Conservation (phyloP, 2,797 vertebrate species). For the Clarias laeviceps region DNA sequence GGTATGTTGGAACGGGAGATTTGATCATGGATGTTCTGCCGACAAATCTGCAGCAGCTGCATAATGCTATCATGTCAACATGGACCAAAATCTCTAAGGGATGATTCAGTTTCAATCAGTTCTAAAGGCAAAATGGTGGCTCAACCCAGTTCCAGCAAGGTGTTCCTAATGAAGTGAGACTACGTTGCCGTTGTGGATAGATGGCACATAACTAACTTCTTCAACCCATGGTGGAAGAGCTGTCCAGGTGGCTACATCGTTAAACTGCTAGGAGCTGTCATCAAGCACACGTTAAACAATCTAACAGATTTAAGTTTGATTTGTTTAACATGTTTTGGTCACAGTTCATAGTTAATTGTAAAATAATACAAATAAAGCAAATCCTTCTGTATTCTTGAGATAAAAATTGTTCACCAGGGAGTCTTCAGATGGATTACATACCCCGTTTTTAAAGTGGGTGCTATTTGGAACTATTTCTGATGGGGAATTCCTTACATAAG, state of each 20-base stretch:
- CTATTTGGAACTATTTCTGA: not conserved
- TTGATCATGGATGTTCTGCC: slow-evolving; percentile 63
- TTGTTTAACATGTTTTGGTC: not conserved
- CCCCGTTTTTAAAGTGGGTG: not conserved
- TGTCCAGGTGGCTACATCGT: slow-evolving; percentile 14
- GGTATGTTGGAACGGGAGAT: no score
- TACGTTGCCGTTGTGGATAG: no score
- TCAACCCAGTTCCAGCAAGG: no score
- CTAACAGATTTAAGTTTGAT: slow-evolving; percentile 7
- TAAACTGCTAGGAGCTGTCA: not conserved
- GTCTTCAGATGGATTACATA: not conserved
- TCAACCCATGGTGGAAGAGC: not conserved
- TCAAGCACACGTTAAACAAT: not conserved
- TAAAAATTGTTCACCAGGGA: not conserved
- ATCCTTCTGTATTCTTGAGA: not conserved
- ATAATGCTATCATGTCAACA: no score
- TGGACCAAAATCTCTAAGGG: no score
- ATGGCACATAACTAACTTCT: not conserved
- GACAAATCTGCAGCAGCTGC: slow-evolving; percentile 63
- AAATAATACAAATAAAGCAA: not conserved
- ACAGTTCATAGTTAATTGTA: slow-evolving; percentile 10
- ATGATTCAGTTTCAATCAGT: no score
- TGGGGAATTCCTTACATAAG: not conserved
- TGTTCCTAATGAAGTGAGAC: no score
- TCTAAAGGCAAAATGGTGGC: no score